Base-by-base conservation (phyloP, 2,797 vertebrate species). In the Sphenopsis melanotis region DNA sequence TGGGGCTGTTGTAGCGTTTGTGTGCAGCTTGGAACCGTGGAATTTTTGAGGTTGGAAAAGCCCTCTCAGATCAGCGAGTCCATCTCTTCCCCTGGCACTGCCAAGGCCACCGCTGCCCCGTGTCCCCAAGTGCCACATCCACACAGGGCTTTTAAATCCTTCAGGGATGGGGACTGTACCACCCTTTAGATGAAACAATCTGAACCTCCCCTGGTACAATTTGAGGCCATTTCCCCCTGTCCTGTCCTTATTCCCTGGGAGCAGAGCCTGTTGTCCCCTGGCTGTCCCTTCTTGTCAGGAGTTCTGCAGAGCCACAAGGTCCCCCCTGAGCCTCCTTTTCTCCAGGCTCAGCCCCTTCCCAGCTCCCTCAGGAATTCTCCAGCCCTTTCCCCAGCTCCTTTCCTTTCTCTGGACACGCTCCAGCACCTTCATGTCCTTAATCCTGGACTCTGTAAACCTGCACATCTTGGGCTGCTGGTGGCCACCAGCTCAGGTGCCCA, bases 211-310 rank as follows among this genome's bases (percentile, higher is more conserved):
- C 30, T 23, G 52, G 20, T 9, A 1, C 39, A 22, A 2, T 36
- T 2, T 11, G 63, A 9, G n/a, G 27, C 36, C 0, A 1, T 82
- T 68, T 2, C 36, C 42, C 36, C 47, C 12, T 0, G 1, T 55
- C 47, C 69, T 55, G 27, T 44, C 26, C 41, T 18, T 59, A 46
- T 81, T 5, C 34, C 39, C 32, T 55, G 63, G 63, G 5, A 32
- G 12, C 49, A 74, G 2, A 47, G 21, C 36, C n/a, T 0, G 2
- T n/a, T n/a, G 20, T 5, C 4, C 16, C 15, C 16, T 0, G 1
- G 7, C 65, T 64, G n/a, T 42, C 30, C 29, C 44, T 49, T 83
- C 37, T 29, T 63, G 19, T 1, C 78, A 68, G 76, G 61, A 17
- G 4, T 1, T 82, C 27, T 26, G 42, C 41, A 88, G 42, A 69